Evolutionary conservation across 2,113 vertebrate genomes (phyloP), one percentile per base, ranked within the genome.

Genomic region (Mastomys coucha): DNA sequence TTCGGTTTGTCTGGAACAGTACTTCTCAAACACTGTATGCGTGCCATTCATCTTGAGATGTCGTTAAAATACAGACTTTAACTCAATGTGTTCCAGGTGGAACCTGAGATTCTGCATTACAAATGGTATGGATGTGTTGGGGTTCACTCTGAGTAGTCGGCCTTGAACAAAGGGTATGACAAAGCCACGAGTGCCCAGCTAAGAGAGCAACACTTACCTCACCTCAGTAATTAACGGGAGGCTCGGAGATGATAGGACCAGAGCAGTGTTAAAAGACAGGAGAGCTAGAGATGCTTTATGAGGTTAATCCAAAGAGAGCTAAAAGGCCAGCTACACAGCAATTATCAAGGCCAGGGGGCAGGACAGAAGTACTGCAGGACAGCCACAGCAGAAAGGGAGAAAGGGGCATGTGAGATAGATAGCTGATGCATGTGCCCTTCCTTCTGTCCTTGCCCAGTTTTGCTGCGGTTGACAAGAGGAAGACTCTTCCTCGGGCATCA

Each of bases 261-360:
- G 26, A 51, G 31, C 36, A 28, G 8, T 42, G 4, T 78, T 82
- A 80, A 65, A 89, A 8, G 75, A 93, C 51, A 87, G 19, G 1
- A 78, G 63, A 72, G 75, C 63, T 60, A 76, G 26, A 19, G 33
- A 42, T 73, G 17, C 39, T 96, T 84, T 85, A 19, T 49, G 42
- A n/a, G 81, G 88, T 78, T 70, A 91, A 86, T 87, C 42, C 51
- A 16, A 91, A 80, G 10, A 80, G 16, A 96, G 73, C 7, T 22
- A 24, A 76, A 92, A 87, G 89, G 90, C 73, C 28, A 87, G 11
- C 84, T 91, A 70, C 53, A 89, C 91, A 87, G 24, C 77, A 58
- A 87, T 24, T 65, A 63, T 69, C 72, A 93, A 78, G 42, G 51
- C 53, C 56, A 92, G 28, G n/a, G 78, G 78, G 85, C 84, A 49